Evolutionary conservation across 1,140 invertebrate genomes (phyloP), one percentile per base, ranked within the genome.

Genomic region (Lanistes nyassanus): DNA sequence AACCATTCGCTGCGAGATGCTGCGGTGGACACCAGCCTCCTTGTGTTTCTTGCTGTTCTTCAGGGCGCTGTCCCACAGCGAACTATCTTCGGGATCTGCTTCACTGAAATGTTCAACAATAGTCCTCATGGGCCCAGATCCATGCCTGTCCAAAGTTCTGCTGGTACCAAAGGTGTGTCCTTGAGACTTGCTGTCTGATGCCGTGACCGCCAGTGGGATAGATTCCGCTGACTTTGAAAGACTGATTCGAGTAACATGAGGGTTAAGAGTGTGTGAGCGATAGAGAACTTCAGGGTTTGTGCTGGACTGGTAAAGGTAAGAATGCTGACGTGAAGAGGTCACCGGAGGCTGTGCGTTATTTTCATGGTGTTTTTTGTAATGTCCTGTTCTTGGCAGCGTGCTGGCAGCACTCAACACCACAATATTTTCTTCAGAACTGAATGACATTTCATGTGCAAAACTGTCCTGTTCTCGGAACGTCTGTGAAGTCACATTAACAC

Each of bases 1-100:
- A 34, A 72, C 70, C 70, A 72, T 72, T 34, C 70, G 70, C 70
- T 72, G 70, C 2, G 70, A 72, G 13, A 72, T 39, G 37, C 70
- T 72, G n/a, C 70, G 70, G 55, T 72, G 56, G 23, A 72, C 21
- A 6, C 36, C 36, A 3, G 34, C 36, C n/a, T 34, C 29, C 36
- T 62, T 60, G 29, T 60, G 19, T 6, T 42, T 70, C 2, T 36
- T 55, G 67, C 67, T 69, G 39, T 31, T 69, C 55, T 37, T 23
- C 13, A 58, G 3, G 16, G 70, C 55, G 26, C 19, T n/a, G 70
- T 58, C 60, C 70, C 70, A 72, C 19, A 56, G 36, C 0, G 55
- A 7, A n/a, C 58, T 55, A n/a, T 72, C 70, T n/a, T 72, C 70
- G 0, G 34, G 3, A 3, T 62, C 56, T 13, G 70, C 42, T 26